Evolutionary conservation across 2,113 vertebrate genomes (phyloP).

Genomic region (Dromas ardeola): DNA sequence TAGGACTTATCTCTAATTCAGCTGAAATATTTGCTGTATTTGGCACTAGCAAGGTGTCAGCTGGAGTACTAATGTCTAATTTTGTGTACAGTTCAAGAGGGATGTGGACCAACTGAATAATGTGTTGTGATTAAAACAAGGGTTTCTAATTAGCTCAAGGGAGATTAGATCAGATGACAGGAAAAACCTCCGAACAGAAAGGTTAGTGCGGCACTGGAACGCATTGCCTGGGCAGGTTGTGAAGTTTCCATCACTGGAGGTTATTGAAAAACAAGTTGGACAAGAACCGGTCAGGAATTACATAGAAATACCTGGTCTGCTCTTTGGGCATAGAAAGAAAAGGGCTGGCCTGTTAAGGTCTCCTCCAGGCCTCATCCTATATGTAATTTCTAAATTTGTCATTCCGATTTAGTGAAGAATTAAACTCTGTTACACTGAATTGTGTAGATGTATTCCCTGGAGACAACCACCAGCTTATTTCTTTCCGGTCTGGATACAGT

Average conservation of each 20-base stretch:
- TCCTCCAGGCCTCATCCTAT: not conserved
- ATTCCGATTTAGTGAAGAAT: not conserved
- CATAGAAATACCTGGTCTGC: not conserved
- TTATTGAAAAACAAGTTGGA: not conserved
- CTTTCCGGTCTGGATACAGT: not conserved
- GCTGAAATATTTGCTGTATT: conserved; percentile 52
- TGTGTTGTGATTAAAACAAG: not conserved
- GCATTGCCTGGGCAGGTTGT: not conserved
- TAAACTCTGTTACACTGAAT: not conserved
- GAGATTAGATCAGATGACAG: conserved; percentile 28
- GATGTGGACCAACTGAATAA: not conserved
- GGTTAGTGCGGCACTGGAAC: not conserved
- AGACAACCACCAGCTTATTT: not conserved
- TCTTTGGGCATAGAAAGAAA: not conserved
- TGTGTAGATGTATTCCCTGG: not conserved
- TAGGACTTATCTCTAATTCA: conserved; percentile 25
- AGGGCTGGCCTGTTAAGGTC: not conserved
- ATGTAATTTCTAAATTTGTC: not conserved
- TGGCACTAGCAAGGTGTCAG: conserved; percentile 24
- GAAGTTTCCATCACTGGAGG: not conserved
- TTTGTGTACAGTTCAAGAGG: not conserved
- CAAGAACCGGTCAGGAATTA: not conserved
- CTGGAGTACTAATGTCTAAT: not conserved
- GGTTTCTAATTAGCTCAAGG: conserved; percentile 1
- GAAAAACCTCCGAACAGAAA: not conserved